Evolutionary conservation across 2,888 invertebrate species (phyloP), one percentile per base, ranked within the genome.

Genomic region (Lasioglossum pauxillum): DNA sequence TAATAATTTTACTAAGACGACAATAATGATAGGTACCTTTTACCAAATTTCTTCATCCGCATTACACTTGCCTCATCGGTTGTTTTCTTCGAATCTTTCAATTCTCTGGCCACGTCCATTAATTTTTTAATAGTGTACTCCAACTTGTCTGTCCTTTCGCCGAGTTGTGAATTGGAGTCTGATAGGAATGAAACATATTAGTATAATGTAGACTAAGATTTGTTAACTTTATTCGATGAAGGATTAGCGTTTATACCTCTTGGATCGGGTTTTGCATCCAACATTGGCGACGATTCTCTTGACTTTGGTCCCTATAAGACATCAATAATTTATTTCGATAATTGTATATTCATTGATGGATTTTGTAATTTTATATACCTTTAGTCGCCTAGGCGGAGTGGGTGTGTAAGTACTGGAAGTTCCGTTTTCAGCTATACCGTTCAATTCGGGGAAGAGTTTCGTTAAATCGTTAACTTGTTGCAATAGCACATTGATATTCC

Each of bases 391-490:
- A 0, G 97, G 97, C 19, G 97, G 97, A 10, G 97, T 97, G 12
- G 97, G 97, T 23, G 97, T 97, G 92, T 96, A 95, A 60, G 94
- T 93, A 78, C 93, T 95, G 53, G 95, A 93, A 95, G 95, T 94
- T 91, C 96, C 95, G 75, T 95, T 90, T 95, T 94, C 89, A 93
- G 95, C 95, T 93, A 96, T 93, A 80, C 95, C 95, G 83, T 96
- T 96, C 78, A 97, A 93, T 83, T 98, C 98, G 0, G 98, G 98
- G 80, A 97, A 97, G 86, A 98, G 96, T 94, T 97, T 97, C 94
- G 98, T 97, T 69, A 98, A 95, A 91, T 97, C 97, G 87, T 98
- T 98, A 72, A 98, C 97, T 85, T 98, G 97, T 93, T 98, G 97
- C 83, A 98, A 95, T 60, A 98, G 95, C 78, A 96, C 96, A 41